Evolutionary conservation across 2,113 vertebrate species (phyloP).

Genomic region (Etia nguti): DNA sequence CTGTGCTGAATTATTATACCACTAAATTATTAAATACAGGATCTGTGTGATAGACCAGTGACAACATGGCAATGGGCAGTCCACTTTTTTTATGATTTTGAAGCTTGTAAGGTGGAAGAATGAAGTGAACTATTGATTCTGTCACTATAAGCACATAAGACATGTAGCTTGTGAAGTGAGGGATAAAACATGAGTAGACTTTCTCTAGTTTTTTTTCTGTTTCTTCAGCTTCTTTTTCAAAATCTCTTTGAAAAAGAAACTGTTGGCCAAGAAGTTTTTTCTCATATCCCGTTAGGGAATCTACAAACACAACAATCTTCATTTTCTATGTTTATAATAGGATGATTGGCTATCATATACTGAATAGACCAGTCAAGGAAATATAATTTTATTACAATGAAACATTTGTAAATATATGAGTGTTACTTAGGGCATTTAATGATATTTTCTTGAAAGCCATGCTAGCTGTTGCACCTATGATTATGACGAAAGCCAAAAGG

Average conservation of each 20-base stretch:
- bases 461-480: background rate
- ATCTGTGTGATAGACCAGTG: conserved; percentile 12
- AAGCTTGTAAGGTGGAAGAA: background rate
- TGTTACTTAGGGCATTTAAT: background rate
- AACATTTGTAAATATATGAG: background rate
- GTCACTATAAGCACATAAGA: background rate
- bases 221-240: too few relatives aligned
- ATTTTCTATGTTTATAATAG: background rate
- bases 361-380: background rate
- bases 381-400: background rate
- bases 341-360: background rate
- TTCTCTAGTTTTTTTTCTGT: background rate
- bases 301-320: background rate
- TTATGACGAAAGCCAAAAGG: conserved; percentile 12
- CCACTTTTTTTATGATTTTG: background rate
- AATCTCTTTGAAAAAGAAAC: background rate
- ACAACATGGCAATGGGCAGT: background rate
- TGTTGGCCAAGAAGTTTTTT: background rate
- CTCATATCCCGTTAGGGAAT: background rate
- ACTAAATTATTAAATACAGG: conserved; percentile 33
- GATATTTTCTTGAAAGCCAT: background rate
- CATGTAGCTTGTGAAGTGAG: background rate
- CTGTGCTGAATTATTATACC: background rate
- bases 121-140: background rate
- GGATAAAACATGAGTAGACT: background rate